These are phyloP conservation scores for Hippocampus barbouri DNA, from an alignment of 2,113 vertebrate species.

Conservation along the genomic window DNA sequence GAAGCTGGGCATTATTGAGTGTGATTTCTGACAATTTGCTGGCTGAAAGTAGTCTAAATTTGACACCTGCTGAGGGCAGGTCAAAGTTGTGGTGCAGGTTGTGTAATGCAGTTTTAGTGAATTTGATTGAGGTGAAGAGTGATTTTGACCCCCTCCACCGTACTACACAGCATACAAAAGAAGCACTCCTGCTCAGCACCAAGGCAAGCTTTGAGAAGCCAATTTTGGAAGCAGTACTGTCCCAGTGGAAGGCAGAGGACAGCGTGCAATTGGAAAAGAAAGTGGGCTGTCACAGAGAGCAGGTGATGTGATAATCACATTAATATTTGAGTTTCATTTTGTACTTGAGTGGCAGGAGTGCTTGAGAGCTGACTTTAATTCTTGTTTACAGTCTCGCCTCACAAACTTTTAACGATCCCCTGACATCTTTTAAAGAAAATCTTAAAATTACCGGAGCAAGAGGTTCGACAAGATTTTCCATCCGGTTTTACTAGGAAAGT, in stretches of 20 bases:
- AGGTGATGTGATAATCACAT: slow-evolving; percentile 8
- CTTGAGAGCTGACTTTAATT: slow-evolving; percentile 7
- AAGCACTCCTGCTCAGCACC: neutral
- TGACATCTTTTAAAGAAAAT: neutral
- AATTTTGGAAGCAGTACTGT: neutral
- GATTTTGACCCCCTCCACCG: too few species aligned
- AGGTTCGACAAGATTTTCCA: neutral
- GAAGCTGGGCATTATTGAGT: too few species aligned
- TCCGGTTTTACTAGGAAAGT: neutral
- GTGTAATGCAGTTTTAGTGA: too few species aligned
- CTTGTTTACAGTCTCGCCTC: neutral
- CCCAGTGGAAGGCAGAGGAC: neutral
- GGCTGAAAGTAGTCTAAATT: too few species aligned
- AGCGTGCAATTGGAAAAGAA: neutral
- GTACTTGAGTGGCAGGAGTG: neutral
- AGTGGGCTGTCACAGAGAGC: slow-evolving; percentile 2
- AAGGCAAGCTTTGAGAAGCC: neutral
- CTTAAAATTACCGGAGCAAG: neutral
- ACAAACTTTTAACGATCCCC: neutral
- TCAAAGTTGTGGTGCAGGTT: too few species aligned
- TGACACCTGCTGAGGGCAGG: too few species aligned
- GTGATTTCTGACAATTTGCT: too few species aligned
- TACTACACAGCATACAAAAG: neutral
- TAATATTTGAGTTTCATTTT: neutral
- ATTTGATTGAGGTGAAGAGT: too few species aligned